Conservation (phyloP, 2,113 vertebrate genomes). For the Dasypus novemcinctus region DNA sequence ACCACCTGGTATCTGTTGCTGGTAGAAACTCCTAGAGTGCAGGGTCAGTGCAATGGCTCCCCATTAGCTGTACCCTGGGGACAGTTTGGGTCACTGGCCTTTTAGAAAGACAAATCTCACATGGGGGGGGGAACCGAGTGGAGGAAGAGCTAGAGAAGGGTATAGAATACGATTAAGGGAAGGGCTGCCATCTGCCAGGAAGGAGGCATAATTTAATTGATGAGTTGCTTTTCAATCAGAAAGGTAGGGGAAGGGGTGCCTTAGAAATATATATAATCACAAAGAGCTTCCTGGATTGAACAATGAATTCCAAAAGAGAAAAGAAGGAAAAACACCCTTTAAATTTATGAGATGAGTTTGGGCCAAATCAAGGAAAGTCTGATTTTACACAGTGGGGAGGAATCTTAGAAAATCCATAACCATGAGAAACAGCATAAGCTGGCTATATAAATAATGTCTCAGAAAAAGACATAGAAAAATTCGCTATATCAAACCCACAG, state of each 20-base stretch:
- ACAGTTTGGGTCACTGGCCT: slow-evolving; percentile 41
- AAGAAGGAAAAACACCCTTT: background rate
- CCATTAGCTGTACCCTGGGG: slow-evolving; percentile 20
- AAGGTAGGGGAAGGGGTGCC: background rate
- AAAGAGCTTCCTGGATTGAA: background rate
- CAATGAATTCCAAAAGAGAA: slow-evolving; percentile 26
- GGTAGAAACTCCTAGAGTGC: slow-evolving; percentile 1
- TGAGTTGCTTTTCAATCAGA: slow-evolving; percentile 54
- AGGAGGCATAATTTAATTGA: slow-evolving; percentile 58
- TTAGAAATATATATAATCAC: slow-evolving; percentile 52
- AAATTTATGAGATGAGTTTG: slow-evolving; percentile 13
- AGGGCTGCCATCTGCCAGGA: slow-evolving; percentile 47
- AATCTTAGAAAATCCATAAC: slow-evolving; percentile 1
- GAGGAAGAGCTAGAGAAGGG: slow-evolving; percentile 5
- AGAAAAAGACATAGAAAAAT: background rate
- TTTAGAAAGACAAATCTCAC: slow-evolving; percentile 26
- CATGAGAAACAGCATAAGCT: background rate
- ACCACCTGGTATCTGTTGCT: slow-evolving; percentile 26
- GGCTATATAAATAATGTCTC: background rate
- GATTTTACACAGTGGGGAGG: slow-evolving; percentile 40
- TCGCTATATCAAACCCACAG: slow-evolving; percentile 7
- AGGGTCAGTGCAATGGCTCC: background rate
- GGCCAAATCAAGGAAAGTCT: slow-evolving; percentile 19
- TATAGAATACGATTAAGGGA: slow-evolving; percentile 57
- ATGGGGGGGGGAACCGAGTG: background rate